Evolutionary conservation across 2,888 invertebrate genomes (phyloP).

Genomic region (Podotricha telesiphe): DNA sequence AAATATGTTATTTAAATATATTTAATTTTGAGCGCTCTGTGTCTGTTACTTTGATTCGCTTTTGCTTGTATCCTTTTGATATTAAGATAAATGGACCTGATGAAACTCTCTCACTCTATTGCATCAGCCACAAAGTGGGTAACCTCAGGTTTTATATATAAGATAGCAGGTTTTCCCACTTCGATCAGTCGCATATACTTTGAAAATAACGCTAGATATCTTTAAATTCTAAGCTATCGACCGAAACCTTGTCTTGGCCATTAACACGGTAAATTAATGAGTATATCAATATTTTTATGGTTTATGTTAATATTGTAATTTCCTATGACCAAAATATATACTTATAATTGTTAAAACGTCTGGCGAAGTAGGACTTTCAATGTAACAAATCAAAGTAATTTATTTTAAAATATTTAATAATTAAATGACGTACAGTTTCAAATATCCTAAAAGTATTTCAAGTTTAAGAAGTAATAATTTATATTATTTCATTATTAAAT

Average conservation of each 20-base stretch:
- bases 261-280: slow-evolving; percentile 10
- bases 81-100: slow-evolving; percentile 57
- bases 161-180: slow-evolving; percentile 60
- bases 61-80: slow-evolving; percentile 10
- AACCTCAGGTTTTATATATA: slow-evolving; percentile 62
- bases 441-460: too few species aligned
- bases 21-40: slow-evolving; percentile 18
- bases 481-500: not conserved
- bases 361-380: too few species aligned
- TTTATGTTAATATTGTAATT: not conserved
- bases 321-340: slow-evolving; percentile 1
- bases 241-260: slow-evolving; percentile 10
- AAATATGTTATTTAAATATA: not conserved
- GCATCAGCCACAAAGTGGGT: slow-evolving; percentile 72
- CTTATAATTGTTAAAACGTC: not conserved
- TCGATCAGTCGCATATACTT: slow-evolving; percentile 50
- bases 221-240: slow-evolving; percentile 19
- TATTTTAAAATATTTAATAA: too few species aligned
- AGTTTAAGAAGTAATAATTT: too few species aligned
- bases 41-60: slow-evolving; percentile 1
- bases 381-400: too few species aligned
- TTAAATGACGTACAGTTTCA: too few species aligned
- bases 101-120: slow-evolving; percentile 69
- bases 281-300: slow-evolving; percentile 7
- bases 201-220: slow-evolving; percentile 48